Conservation (phyloP, 2,797 vertebrate genomes). For the Gadopsis bispinosus region DNA sequence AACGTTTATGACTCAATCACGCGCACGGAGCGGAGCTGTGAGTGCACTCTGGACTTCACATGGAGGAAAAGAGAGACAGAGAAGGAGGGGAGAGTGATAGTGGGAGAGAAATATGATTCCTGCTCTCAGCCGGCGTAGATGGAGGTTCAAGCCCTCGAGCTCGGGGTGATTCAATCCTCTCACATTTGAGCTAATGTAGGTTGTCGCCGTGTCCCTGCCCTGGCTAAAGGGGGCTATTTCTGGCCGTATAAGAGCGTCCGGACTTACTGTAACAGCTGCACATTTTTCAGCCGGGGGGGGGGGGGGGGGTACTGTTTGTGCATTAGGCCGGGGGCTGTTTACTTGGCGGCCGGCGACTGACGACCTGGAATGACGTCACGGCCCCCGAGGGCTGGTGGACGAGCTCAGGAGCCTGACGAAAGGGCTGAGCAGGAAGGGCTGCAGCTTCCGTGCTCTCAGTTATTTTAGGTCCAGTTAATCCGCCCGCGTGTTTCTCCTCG, state of each 20-base stretch:
- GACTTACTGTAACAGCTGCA: conserved; percentile 80
- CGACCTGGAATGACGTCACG: conserved; percentile 77
- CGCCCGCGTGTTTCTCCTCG: conserved; percentile 45
- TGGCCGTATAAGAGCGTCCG: conserved; percentile 56
- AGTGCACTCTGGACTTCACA: conserved; percentile 60
- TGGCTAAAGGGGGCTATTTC: conserved; percentile 75
- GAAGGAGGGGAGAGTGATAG: conserved; percentile 54
- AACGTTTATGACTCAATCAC: conserved; percentile 75
- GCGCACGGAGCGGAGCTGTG: conserved; percentile 47
- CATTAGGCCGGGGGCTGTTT: conserved; percentile 43
- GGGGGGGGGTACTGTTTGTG: conserved; percentile 26
- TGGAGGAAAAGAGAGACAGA: conserved; percentile 43
- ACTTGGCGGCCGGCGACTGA: conserved; percentile 73
- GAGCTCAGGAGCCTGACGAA: conserved; percentile 53
- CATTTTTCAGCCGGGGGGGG: conserved; percentile 64
- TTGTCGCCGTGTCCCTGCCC: conserved; percentile 64
- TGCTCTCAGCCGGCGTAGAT: conserved; percentile 69
- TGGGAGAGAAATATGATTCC: conserved; percentile 73
- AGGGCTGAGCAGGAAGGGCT: conserved; percentile 59
- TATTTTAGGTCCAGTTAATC: conserved; percentile 74
- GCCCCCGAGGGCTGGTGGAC: conserved; percentile 44
- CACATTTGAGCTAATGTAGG: conserved; percentile 78
- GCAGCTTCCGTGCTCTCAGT: conserved; percentile 46
- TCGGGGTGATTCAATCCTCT: conserved; percentile 75
- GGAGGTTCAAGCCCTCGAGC: conserved; percentile 69